A percentile compares a stretch with the other conserved stretches of the same genome.
Evolutionary conservation across 2,888 invertebrate species (phyloP).

Genomic region (Oxyteleia sp.): DNA sequence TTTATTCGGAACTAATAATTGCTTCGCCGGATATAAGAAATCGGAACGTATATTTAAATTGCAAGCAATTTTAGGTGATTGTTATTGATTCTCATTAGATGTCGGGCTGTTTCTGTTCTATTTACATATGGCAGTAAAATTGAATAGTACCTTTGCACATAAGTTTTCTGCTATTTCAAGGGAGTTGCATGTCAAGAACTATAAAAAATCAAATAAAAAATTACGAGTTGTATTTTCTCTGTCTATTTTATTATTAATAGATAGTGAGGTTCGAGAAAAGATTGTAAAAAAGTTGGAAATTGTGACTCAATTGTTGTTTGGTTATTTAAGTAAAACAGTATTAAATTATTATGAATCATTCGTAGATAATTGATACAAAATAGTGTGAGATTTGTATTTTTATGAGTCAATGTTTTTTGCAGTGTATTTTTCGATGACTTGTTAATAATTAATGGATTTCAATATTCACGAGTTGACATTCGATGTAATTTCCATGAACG

Average conservation of each 20-base stretch:
- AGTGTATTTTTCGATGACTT: background rate
- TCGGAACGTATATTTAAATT: conserved; percentile 6
- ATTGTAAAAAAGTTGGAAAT: conserved; percentile 4
- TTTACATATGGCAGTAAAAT: conserved; percentile 22
- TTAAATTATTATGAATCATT: conserved; percentile 23
- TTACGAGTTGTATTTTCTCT: conserved; percentile 24
- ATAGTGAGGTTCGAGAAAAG: background rate
- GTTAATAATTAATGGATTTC: conserved; percentile 1
- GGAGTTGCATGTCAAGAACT: conserved; percentile 28
- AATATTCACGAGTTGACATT: conserved; percentile 12
- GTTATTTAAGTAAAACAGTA: conserved; percentile 11
- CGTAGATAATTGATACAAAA: background rate
- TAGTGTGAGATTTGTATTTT: background rate
- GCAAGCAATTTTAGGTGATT: conserved; percentile 15
- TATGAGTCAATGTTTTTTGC: conserved; percentile 2
- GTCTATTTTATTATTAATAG: conserved; percentile 24
- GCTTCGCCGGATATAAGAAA: background rate
- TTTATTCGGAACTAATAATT: background rate
- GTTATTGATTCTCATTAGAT: conserved; percentile 31
- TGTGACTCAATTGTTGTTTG: conserved; percentile 10
- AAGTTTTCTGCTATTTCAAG: conserved; percentile 21
- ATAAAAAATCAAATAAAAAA: conserved; percentile 27
- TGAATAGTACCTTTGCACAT: conserved; percentile 15
- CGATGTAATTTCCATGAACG: background rate
- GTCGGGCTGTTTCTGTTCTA: conserved; percentile 13